Conservation (phyloP, 2,797 vertebrate species). For the Rhodeus uyekii region DNA sequence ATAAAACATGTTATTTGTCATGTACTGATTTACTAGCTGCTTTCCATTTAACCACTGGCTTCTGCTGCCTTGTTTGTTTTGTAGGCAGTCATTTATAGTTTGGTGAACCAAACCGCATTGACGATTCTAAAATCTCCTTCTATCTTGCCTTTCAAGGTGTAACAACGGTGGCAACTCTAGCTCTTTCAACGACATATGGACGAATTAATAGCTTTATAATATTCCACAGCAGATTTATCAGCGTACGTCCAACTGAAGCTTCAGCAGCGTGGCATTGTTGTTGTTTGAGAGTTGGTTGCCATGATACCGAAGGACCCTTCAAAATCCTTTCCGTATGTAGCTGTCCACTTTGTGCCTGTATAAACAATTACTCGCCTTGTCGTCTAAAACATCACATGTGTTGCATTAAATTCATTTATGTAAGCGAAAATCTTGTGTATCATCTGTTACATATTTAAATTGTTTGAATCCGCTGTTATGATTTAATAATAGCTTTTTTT, state of each 20-base stretch:
- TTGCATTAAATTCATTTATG: not conserved
- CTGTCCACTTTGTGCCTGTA: constrained; percentile 39
- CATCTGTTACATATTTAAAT: not conserved
- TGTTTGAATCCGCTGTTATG: not conserved
- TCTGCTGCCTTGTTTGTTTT: not conserved
- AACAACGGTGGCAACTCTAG: constrained; percentile 33
- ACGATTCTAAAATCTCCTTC: not conserved
- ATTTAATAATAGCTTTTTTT: not conserved
- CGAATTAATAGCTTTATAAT: not conserved
- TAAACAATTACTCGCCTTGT: not conserved
- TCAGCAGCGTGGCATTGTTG: constrained; percentile 48
- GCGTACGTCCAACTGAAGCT: not conserved
- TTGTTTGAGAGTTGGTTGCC: constrained; percentile 61
- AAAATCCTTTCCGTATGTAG: constrained; percentile 39
- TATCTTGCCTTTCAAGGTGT: constrained; percentile 42
- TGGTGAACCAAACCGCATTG: not conserved
- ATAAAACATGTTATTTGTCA: not conserved
- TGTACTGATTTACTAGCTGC: not conserved
- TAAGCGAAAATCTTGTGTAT: not conserved
- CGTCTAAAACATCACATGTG: not conserved
- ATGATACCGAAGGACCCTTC: constrained; percentile 57
- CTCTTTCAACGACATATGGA: constrained; percentile 31
- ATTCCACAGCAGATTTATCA: not conserved
- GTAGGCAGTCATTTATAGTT: not conserved
- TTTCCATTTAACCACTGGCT: not conserved